Evolutionary conservation across 1,140 invertebrate genomes (phyloP).

Genomic region (Heliconius melpomene): DNA sequence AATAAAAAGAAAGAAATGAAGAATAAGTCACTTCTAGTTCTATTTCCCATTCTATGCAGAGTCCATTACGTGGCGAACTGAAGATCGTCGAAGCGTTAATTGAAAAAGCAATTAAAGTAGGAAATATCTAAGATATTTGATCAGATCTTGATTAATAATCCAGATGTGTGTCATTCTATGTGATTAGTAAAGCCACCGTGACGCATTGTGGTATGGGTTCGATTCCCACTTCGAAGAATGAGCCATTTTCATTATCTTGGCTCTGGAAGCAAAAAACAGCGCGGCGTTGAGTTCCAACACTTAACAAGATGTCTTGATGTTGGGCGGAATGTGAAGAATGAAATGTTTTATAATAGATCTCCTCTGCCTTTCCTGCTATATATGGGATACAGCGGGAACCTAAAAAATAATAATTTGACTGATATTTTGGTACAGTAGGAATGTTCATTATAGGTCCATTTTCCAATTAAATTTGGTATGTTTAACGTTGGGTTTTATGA

Average conservation of each 20-base stretch:
- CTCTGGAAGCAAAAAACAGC: too few relatives aligned
- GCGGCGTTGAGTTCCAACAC: too few relatives aligned
- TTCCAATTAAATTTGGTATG: too few relatives aligned
- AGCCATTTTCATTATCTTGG: neutral
- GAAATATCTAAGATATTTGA: slow-evolving; percentile 37
- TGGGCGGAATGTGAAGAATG: too few relatives aligned
- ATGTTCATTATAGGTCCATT: too few relatives aligned
- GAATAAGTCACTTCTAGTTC: neutral
- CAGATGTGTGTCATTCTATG: neutral
- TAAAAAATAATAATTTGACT: too few relatives aligned
- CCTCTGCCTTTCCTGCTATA: too few relatives aligned
- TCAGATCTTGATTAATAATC: slow-evolving; percentile 36
- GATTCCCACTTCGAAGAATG: neutral
- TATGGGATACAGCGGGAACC: too few relatives aligned
- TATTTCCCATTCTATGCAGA: slow-evolving; percentile 33
- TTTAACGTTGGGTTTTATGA: too few relatives aligned
- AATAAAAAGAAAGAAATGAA: neutral
- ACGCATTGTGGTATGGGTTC: neutral
- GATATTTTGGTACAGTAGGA: too few relatives aligned
- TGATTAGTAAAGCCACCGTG: neutral
- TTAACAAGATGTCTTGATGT: too few relatives aligned
- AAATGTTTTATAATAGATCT: too few relatives aligned
- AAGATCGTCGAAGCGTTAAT: slow-evolving; percentile 59
- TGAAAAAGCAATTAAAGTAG: slow-evolving; percentile 69
- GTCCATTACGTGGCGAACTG: slow-evolving; percentile 57